Conservation (phyloP, 2,113 vertebrate genomes). For the Sus scrofa region T2T-Sscrofa CM000812.6:189870001-189870500, state of each 20-base stretch:
- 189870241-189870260: neutral
- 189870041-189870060: slow-evolving; percentile 64
- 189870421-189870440: neutral
- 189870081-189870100: slow-evolving; percentile 55
- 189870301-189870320: neutral
- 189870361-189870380: neutral
- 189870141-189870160: slow-evolving; percentile 60
- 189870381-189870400: slow-evolving; percentile 13
- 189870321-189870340: neutral
- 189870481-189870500: neutral
- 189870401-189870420: neutral
- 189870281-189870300: neutral
- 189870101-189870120: slow-evolving; percentile 55
- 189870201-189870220: slow-evolving; percentile 27
- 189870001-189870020: slow-evolving; percentile 37
- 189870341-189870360: neutral
- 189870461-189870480: neutral
- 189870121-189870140: slow-evolving; percentile 52
- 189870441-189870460: neutral
- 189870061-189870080: slow-evolving; percentile 64
- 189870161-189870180: slow-evolving; percentile 38
- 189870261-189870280: neutral
- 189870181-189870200: neutral
- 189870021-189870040: slow-evolving; percentile 68
- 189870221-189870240: neutral